A percentile compares a stretch with the other conserved stretches of the same genome.
Conservation (phyloP, 2,113 vertebrate genomes). For the Mirounga angustirostris region DNA sequence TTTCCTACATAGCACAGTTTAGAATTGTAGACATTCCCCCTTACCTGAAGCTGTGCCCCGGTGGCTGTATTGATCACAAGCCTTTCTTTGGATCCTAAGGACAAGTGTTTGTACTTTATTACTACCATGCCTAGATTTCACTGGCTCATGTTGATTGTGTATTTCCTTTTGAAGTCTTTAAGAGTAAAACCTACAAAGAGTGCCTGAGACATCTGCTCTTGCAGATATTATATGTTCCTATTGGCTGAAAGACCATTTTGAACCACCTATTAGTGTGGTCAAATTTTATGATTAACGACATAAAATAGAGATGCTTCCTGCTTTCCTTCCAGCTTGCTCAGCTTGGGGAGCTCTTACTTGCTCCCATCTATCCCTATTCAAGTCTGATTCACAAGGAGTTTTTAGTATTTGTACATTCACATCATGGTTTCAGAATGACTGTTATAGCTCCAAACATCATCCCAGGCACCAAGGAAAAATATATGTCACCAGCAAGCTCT, state of each 20-base stretch:
- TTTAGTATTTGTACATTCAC: neutral
- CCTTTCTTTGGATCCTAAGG: neutral
- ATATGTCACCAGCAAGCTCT: neutral
- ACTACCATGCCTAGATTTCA: neutral
- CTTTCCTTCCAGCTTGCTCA: neutral
- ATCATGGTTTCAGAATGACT: neutral
- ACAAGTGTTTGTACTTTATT: neutral
- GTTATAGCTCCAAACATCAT: neutral
- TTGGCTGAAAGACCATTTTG: neutral
- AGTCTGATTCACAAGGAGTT: neutral
- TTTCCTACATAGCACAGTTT: neutral
- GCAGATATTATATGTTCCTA: neutral
- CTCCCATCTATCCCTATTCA: neutral
- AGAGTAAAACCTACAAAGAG: neutral
- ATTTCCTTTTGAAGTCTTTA: neutral
- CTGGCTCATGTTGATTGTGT: neutral
- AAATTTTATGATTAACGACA: neutral
- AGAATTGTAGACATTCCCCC: neutral
- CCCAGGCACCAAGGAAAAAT: neutral
- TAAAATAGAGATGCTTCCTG: neutral
- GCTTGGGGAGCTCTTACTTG: neutral
- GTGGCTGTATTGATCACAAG: neutral
- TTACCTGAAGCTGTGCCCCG: neutral
- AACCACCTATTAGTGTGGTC: neutral
- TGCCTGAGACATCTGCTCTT: neutral